Base-by-base conservation (phyloP, 2,888 invertebrate species). In the Ormyrus rosae region DNA sequence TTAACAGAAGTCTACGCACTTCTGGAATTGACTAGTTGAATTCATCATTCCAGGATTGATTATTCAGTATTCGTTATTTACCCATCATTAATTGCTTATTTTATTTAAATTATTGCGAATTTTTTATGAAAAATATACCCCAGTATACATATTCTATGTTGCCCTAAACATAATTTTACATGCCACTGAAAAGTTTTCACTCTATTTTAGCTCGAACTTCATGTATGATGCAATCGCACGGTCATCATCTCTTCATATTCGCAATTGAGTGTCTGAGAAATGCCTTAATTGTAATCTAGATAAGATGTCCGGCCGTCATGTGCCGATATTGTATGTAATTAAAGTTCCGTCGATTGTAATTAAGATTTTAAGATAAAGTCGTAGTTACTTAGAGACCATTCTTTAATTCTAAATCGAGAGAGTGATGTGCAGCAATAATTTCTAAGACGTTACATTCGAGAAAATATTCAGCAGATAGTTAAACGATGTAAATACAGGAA, bases 41-140 rank as follows among this genome's bases (percentile, higher is more conserved):
- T 34, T 34, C 34, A 34, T 34, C 34, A 34, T 34, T 34, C 34
- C 34, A 34, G 34, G 34, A 34, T 34, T 34, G 34, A 34, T 34
- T 4, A 34, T 34, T 34, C 34, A 34, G 34, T 34, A 34, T 34
- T 34, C 34, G 34, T 34, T 34, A 73, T 2, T 55, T 64, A 55
- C 34, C 11, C n/a, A 56, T 50, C 6, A 19, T 8, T 13, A 10
- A 56, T 48, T 19, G 50, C 34, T 74, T 60, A 48, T 61, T 76
- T 67, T 80, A 69, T 9, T 48, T 77, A 77, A 71, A 70, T 70
- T 64, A 77, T 70, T 77, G 60, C 45, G 3, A 46, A 61, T 64
- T 77, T 71, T 77, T 77, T 69, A 70, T 50, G 13, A 69, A 69
- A 76, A 69, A 71, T 67, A 48, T 67, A 67, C 60, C 71, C 60